Conservation (phyloP, 2,113 vertebrate species). For the Semnornis frantzii region DNA sequence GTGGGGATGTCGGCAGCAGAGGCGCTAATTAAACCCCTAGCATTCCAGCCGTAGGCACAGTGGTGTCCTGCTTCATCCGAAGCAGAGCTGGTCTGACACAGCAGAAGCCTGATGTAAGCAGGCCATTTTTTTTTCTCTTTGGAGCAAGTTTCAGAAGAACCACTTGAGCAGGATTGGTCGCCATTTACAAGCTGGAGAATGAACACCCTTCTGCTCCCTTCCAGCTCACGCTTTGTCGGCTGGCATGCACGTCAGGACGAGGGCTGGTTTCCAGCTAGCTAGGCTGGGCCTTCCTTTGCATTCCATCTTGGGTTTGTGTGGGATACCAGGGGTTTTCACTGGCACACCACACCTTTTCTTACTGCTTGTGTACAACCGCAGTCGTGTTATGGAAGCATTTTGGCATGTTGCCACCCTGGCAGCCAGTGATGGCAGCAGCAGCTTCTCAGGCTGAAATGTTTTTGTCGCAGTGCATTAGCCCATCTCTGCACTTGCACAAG, state of each 20-base stretch:
- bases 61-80: neutral
- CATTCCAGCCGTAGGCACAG: neutral
- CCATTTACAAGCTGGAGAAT: neutral
- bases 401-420: neutral
- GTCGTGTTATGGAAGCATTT: neutral
- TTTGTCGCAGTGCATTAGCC: neutral
- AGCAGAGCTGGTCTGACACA: neutral
- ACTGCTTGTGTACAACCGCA: neutral
- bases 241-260: rapidly evolving
- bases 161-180: neutral
- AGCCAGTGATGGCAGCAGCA: neutral
- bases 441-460: neutral
- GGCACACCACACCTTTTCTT: neutral
- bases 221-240: neutral
- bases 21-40: neutral
- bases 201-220: rapidly evolving
- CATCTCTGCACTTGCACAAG: neutral
- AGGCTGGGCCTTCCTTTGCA: neutral
- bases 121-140: neutral
- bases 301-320: neutral
- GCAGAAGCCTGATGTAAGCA: neutral
- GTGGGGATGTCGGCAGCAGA: rapidly evolving
- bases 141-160: neutral
- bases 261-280: neutral
- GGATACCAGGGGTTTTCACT: neutral